A percentile compares a stretch with the other conserved stretches of the same genome.
Evolutionary conservation across 2,113 vertebrate genomes (phyloP).

Genomic region (Mungos mungo): DNA sequence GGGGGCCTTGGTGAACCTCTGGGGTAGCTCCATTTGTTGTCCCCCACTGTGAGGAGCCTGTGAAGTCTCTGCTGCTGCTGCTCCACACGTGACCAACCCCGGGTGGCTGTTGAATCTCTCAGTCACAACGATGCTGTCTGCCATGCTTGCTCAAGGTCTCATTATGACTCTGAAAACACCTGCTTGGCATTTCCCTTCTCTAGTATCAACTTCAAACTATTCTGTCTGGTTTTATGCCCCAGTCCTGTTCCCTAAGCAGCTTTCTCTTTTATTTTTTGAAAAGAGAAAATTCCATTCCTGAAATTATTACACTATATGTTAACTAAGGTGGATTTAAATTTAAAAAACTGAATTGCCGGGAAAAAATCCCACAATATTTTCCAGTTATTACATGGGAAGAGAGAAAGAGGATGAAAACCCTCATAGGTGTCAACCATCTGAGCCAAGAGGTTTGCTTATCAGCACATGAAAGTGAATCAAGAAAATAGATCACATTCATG

Average conservation of each 20-base stretch:
- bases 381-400: not conserved
- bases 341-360: too few relatives aligned
- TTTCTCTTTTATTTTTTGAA: not conserved
- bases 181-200: not conserved
- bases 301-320: too few relatives aligned
- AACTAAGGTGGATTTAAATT: too few relatives aligned
- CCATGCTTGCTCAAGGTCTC: not conserved
- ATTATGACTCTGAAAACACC: not conserved
- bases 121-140: not conserved
- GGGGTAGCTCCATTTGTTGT: too few relatives aligned
- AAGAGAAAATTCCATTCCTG: not conserved
- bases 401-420: not conserved
- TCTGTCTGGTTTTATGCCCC: not conserved
- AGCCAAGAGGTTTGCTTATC: not conserved
- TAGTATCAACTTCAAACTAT: not conserved
- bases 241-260: not conserved
- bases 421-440: not conserved
- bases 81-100: fast-evolving
- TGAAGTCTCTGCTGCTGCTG: fast-evolving
- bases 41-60: fast-evolving
- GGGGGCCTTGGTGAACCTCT: not conserved
- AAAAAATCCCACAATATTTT: not conserved
- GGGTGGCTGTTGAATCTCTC: not conserved
- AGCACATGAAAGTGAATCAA: not conserved
- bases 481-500: not conserved